Percentiles rank a stretch among this genome's conserved stretches.
Evolutionary conservation across 2,888 invertebrate species (phyloP).

Genomic region (Oxyscelio sp.): DNA sequence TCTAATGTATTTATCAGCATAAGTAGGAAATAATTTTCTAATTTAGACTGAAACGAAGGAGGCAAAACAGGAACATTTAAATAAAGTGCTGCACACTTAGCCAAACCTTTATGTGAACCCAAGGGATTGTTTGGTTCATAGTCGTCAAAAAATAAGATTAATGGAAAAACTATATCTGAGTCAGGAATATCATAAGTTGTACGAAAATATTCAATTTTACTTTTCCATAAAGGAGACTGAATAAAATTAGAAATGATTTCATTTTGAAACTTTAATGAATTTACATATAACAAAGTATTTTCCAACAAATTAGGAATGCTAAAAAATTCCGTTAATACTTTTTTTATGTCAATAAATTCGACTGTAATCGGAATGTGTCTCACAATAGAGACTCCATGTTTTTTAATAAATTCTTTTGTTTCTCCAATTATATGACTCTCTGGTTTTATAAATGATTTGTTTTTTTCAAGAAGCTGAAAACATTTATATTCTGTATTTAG

Average conservation of each 20-base stretch:
- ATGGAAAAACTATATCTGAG: conserved; percentile 54
- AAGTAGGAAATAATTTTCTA: conserved; percentile 69
- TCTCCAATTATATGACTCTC: conserved; percentile 20
- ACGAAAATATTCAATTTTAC: background rate
- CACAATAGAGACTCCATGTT: conserved; percentile 18
- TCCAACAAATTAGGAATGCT: conserved; percentile 45
- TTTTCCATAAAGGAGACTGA: conserved; percentile 57
- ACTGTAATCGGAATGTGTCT: conserved; percentile 29
- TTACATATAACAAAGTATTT: conserved; percentile 55
- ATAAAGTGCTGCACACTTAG: conserved; percentile 71
- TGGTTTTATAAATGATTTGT: conserved; percentile 1
- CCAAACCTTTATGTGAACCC: conserved; percentile 65
- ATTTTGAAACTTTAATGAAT: conserved; percentile 14
- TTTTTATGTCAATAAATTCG: conserved; percentile 56
- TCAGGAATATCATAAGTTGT: conserved; percentile 16
- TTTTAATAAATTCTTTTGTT: conserved; percentile 15
- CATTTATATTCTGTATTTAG: conserved; percentile 8
- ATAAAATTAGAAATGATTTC: conserved; percentile 52
- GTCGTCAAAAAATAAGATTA: conserved; percentile 71
- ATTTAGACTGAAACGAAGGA: conserved; percentile 63
- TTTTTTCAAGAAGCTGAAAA: background rate
- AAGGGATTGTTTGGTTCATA: conserved; percentile 72
- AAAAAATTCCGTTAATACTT: conserved; percentile 50
- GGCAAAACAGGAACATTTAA: conserved; percentile 64
- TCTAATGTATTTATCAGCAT: conserved; percentile 67